Conservation (phyloP, 2,888 invertebrate genomes). For the Xanthorhoe designata region DNA sequence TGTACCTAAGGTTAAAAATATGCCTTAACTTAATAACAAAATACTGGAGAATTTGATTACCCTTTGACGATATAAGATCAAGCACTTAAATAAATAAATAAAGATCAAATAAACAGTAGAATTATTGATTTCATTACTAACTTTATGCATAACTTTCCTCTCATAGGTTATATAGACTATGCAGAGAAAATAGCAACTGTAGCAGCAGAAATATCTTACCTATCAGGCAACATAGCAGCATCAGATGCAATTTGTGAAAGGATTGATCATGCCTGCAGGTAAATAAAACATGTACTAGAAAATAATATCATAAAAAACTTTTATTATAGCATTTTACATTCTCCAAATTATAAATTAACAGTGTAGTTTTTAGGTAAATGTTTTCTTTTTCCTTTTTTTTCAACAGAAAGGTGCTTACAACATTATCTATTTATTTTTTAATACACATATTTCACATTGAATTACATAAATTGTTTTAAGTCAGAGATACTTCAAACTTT, state of each 20-base stretch:
- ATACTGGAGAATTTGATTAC: too few relatives aligned
- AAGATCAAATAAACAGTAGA: neutral
- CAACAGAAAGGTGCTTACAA: constrained; percentile 24
- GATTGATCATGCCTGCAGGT: constrained; percentile 80
- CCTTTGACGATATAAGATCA: too few relatives aligned
- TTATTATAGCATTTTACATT: constrained; percentile 62
- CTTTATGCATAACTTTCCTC: neutral
- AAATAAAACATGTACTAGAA: constrained; percentile 42
- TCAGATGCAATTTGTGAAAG: constrained; percentile 84
- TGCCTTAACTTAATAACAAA: too few relatives aligned
- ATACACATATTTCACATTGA: constrained; percentile 3
- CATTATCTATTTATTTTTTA: constrained; percentile 11
- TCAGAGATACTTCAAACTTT: constrained; percentile 24
- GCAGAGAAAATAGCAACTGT: constrained; percentile 83
- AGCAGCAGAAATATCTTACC: constrained; percentile 82
- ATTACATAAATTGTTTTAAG: constrained; percentile 14
- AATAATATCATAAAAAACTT: constrained; percentile 45
- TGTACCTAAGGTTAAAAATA: too few relatives aligned
- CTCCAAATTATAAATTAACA: constrained; percentile 40
- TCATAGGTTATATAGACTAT: constrained; percentile 83
- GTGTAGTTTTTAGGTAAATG: constrained; percentile 32
- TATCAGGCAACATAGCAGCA: constrained; percentile 81
- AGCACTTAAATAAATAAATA: too few relatives aligned
- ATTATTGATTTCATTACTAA: neutral
- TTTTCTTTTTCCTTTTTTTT: constrained; percentile 46